Evolutionary conservation across 2,797 vertebrate genomes (phyloP), one percentile per base, ranked within the genome.

Genomic region (Coendou prehensilis): DNA sequence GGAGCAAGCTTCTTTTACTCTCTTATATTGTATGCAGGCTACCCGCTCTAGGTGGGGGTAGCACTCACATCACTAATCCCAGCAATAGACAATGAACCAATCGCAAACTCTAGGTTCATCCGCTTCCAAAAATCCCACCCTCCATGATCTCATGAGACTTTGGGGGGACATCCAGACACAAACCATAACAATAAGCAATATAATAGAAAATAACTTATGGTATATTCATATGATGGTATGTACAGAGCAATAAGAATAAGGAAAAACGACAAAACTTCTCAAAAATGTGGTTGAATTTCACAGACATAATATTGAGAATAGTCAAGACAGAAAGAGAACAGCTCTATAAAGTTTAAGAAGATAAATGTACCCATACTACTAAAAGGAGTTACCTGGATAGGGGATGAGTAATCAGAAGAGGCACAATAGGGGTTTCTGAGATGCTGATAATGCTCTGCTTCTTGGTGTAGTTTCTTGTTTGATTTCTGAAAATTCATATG

Each of bases 291-390:
- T 37, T 47, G 50, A 89, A 61, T 86, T n/a, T 86, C 63, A 91
- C 13, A 45, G 88, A 52, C 30, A 92, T 37, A 94, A 75, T 84
- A 54, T 1, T 64, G 47, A 56, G 37, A 86, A 90, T 20, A 89
- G 92, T 84, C 22, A 22, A 91, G 73, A 85, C 3, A 67, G 10
- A 90, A 91, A 67, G 57, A 97, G 22, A 79, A 45, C 2, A 86
- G 82, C 10, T 69, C 22, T 45, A 28, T 47, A 52, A 59, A 86
- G 54, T 30, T 80, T 71, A 41, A 76, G 28, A 75, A 93, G 15
- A 78, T 28, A 90, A 90, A 82, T 84, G 2, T 59, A 67, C 20
- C 54, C 26, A 54, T 63, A 41, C 9, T 73, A n/a, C 79, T 85
- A 26, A 89, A 94, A 85, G 67, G 69, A 41, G 33, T 85, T 81